Percentiles rank a stretch among this genome's conserved stretches.
Conservation (phyloP, 2,888 invertebrate species). For the Palloptera scutellata region DNA sequence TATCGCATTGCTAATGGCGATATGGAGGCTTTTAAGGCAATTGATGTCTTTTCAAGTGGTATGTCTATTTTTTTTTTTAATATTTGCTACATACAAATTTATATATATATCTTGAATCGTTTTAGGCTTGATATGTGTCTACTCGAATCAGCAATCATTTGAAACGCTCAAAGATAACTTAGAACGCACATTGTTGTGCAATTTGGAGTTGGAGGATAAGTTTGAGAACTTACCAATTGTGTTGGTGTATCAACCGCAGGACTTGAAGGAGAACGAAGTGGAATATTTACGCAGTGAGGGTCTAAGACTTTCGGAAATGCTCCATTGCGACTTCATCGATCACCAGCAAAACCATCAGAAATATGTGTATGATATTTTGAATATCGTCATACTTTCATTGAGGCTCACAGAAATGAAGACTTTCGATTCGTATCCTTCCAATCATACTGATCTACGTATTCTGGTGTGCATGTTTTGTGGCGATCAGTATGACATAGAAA, state of each 20-base stretch:
- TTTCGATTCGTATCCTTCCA: conserved; percentile 61
- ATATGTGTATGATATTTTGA: conserved; percentile 64
- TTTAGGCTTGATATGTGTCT: conserved; percentile 83
- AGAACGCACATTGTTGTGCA: conserved; percentile 88
- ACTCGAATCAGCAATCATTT: conserved; percentile 89
- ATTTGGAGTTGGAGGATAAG: conserved; percentile 90
- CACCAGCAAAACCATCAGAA: conserved; percentile 64
- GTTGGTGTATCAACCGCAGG: conserved; percentile 85
- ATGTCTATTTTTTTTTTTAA: conserved; percentile 48
- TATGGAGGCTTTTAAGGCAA: conserved; percentile 83
- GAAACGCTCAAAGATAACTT: conserved; percentile 91
- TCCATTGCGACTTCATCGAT: conserved; percentile 64
- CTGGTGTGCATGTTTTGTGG: conserved; percentile 97
- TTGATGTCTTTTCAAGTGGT: conserved; percentile 92
- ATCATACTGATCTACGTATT: conserved; percentile 71
- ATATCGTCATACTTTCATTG: conserved; percentile 63
- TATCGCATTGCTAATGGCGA: conserved; percentile 88
- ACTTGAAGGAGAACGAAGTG: conserved; percentile 86
- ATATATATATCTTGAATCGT: conserved; percentile 6
- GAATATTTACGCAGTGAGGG: conserved; percentile 87
- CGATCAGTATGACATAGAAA: conserved; percentile 90
- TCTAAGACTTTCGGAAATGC: conserved; percentile 86
- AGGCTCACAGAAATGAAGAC: conserved; percentile 62
- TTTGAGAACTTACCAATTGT: conserved; percentile 89
- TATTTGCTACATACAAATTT: too few relatives aligned